These are phyloP conservation scores for Cantharis flavilabris DNA, from an alignment of 2,888 invertebrate genomes.

Conservation along the genomic window DNA sequence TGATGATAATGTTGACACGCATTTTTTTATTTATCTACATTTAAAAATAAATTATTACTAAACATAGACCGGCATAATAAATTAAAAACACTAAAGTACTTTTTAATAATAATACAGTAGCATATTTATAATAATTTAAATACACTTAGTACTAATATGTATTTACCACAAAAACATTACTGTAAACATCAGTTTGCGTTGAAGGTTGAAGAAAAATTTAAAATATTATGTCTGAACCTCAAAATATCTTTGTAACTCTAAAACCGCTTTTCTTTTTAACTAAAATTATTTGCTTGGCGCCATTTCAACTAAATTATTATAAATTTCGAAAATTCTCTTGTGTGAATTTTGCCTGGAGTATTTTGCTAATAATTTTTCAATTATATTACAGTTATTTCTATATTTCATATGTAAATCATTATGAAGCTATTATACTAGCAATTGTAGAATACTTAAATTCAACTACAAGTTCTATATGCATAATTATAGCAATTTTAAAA, in stretches of 20 bases:
- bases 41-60: too few relatives aligned
- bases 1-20: too few relatives aligned
- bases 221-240: too few relatives aligned
- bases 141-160: too few relatives aligned
- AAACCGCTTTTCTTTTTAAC: neutral
- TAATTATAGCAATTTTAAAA: neutral
- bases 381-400: neutral
- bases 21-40: too few relatives aligned
- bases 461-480: neutral
- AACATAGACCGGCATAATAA: too few relatives aligned
- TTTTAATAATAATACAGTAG: too few relatives aligned
- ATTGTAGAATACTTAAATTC: neutral
- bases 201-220: too few relatives aligned
- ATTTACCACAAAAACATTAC: too few relatives aligned
- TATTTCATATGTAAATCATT: neutral
- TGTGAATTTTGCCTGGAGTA: neutral
- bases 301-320: neutral
- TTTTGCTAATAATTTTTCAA: neutral
- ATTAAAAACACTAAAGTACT: too few relatives aligned
- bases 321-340: neutral
- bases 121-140: too few relatives aligned
- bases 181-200: too few relatives aligned
- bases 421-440: neutral
- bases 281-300: neutral
- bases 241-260: neutral